Base-by-base conservation (phyloP, 2,797 vertebrate genomes). In the Bovichtus diacanthus region DNA sequence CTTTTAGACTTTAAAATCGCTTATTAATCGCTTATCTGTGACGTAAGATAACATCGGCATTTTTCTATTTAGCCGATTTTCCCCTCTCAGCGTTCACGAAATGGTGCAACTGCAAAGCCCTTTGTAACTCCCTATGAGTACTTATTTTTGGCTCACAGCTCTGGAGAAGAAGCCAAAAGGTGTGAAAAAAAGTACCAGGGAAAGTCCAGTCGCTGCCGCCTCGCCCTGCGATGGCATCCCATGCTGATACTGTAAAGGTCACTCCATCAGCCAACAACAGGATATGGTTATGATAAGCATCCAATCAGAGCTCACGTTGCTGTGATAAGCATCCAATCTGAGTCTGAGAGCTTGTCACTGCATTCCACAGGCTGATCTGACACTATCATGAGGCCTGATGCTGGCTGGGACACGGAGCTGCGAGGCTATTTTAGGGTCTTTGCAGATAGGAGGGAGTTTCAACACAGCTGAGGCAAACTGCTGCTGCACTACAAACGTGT, bases 161-260 rank as follows among this genome's bases (percentile, higher is more conserved):
- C 63, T 58, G 23, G 13, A 46, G 73, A 39, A 55, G 50, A 25
- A 69, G 34, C 29, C 59, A 39, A 23, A 73, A 88, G 71, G 78
- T 85, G 87, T 87, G 77, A 74, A 78, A 38, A n/a, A 21, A 47
- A 49, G 19, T 15, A 27, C 38, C 16, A 73, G 78, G 79, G 74
- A 68, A 83, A 75, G 54, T 84, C 55, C 72, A 7, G 27, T 1
- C 1, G 1, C 34, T 2, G 62, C 70, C 49, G 49, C 78, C 72
- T 82, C 70, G 50, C 73, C 78, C 80, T 2, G 19, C 29, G 11
- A 63, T 61, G 87, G 81, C 84, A 74, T 89, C 85, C 84, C 46
- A 13, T 0, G 38, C 85, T 91, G 91, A 93, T 88, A 92, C 78
- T 11, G 78, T 70, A 89, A 92, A 92, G 91, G 92, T 93, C 91